phyloP scores from a whole-genome alignment of 2,113 vertebrate species.

The Malaclemys terrapin region DNA sequence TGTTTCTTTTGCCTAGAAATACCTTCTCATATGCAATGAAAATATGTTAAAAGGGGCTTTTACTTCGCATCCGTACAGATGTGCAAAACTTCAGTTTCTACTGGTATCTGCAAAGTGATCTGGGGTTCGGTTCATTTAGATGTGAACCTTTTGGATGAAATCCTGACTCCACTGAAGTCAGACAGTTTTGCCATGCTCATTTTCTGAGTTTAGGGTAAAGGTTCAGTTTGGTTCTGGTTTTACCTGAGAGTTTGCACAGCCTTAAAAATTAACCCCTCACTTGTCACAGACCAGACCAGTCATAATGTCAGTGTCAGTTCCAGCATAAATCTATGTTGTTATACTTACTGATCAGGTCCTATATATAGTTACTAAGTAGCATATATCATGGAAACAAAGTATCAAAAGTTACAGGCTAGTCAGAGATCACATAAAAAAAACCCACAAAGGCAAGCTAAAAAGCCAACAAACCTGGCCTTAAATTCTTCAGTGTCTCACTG shows the following conservation, averaged over 20 bases:
- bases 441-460: background rate
- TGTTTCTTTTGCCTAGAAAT: background rate
- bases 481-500: fast-evolving
- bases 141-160: background rate
- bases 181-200: background rate
- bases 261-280: background rate
- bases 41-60: background rate
- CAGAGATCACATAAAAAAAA: background rate
- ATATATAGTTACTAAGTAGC: no score
- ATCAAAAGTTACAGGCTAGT: background rate
- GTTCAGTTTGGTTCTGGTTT: background rate
- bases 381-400: no score
- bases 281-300: background rate
- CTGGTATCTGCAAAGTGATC: background rate
- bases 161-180: background rate
- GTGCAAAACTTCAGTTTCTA: background rate
- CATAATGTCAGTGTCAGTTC: background rate
- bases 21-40: background rate
- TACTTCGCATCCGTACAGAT: fast-evolving
- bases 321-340: background rate
- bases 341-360: no score
- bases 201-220: background rate
- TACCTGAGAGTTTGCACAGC: background rate
- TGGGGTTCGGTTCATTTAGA: background rate
- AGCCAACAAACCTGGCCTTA: background rate